Base-by-base conservation (phyloP, 2,797 vertebrate species). In the Sciurus vulgaris region DNA sequence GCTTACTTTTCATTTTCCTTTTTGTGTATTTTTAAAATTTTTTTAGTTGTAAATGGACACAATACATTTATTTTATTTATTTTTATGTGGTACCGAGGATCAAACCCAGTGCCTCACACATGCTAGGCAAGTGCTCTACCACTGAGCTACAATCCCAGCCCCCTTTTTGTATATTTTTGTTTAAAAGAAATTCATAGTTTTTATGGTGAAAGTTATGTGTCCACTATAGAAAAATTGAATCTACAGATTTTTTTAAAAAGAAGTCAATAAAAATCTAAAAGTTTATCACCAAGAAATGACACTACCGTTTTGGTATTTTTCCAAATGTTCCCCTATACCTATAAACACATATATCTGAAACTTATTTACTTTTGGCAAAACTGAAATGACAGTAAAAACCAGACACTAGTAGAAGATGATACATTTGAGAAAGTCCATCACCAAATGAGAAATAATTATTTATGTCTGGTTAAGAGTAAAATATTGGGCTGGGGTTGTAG, bases 281-380 rank as follows among this genome's bases (percentile, higher is more conserved):
- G 73, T 79, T 59, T 61, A 22, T 76, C 44, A 78, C 90, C 41
- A 41, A 85, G 65, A 69, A n/a, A 59, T 51, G 17, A 81, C 63
- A 72, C n/a, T 90, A 44, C 86, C 44, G 77, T 70, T 89, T 89
- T 91, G 1, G 17, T 88, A 35, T 86, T 93, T 90, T 76, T 63
- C 47, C 47, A 91, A 83, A 17, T 72, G 72, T n/a, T 86, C 56
- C 38, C 22, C 33, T 85, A 2, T 85, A 74, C 89, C 47, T 84
- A 3, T 95, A 56, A 84, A 49, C 18, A 59, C n/a, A 24, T 76
- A 2, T 17, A 74, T 14, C 54, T 77, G 90, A 87, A 87, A 83
- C 83, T 24, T 89, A 89, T 87, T 81, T 83, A 28, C 8, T 83
- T 92, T 83, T 35, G 51, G 59, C 78, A 51, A 95, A 83, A 82